Base-by-base conservation (phyloP, 1,140 invertebrate species). In the Penaeus indicus region DNA sequence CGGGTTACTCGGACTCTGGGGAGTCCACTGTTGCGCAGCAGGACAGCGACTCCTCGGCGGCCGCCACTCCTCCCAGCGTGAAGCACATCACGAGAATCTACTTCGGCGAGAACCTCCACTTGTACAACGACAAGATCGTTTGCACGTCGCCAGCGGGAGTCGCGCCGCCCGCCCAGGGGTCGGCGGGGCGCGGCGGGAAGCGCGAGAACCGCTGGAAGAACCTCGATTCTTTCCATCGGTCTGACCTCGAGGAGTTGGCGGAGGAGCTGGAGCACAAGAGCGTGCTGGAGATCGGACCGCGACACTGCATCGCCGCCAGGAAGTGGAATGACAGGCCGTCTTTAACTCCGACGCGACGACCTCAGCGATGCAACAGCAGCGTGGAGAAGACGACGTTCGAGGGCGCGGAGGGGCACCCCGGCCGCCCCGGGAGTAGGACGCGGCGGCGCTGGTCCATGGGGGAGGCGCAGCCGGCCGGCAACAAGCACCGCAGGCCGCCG, bases 1-100 rank as follows among this genome's bases (percentile, higher is more conserved):
- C 90, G 3, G 90, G 90, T 1, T 90, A 89, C 38, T 90, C 90
- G 25, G 90, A 90, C 83, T 90, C 90, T 2, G 86, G 89, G 21
- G 89, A 90, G 89, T 90, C 89, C 18, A 83, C 83, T 21, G 85
- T 85, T 47, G 84, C 86, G n/a, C 90, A 89, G 38, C 85, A 86
- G n/a, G 90, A 90, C 77, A 81, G 63, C 62, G 88, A 89, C 27
- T 85, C 77, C 16, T n/a, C 75, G 2, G 32, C 75, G 32, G 27
- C 88, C 13, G 67, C 32, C 11, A 85, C 88, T 16, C 83, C 84
- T n/a, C 88, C 83, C 22, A 85, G 85, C 63, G 88, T 89, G 10
- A 89, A 89, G 75, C 88, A 89, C 62, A 89, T 89, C 83, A 89
- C 88, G n/a, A 83, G 88, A 7, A 79, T 89, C 13, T 89, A 89